Evolutionary conservation across 1,140 invertebrate species (phyloP).

Genomic region (Oscheius sp.): DNA sequence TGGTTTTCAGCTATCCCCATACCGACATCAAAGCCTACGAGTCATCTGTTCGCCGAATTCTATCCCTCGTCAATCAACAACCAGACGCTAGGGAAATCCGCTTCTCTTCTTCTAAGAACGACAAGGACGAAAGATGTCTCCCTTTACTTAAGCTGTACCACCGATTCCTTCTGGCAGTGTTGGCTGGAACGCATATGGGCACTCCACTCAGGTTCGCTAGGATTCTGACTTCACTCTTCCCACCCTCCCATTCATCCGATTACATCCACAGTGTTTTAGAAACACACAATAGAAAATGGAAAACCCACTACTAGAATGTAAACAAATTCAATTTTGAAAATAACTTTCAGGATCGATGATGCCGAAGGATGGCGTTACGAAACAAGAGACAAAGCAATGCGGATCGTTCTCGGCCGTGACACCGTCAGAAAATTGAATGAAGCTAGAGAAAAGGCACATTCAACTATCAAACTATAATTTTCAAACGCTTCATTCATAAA

Average conservation of each 20-base stretch:
- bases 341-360: conserved; percentile 41
- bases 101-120: conserved; percentile 35
- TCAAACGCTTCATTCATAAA: no score
- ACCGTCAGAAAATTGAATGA: conserved; percentile 36
- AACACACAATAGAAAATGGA: background rate
- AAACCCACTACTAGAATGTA: background rate
- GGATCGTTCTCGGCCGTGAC: conserved; percentile 33
- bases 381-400: conserved; percentile 43
- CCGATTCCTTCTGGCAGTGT: conserved; percentile 37
- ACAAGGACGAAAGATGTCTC: conserved; percentile 35
- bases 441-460: conserved; percentile 30
- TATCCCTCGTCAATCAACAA: conserved; percentile 31
- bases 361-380: conserved; percentile 46
- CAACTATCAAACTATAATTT: background rate
- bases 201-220: conserved; percentile 35
- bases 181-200: conserved; percentile 41
- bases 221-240: background rate
- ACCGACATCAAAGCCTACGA: conserved; percentile 38
- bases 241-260: background rate
- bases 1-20: conserved; percentile 37
- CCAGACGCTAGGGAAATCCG: conserved; percentile 17
- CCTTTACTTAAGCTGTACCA: conserved; percentile 42
- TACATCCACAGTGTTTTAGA: background rate
- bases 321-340: background rate
- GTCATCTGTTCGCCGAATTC: conserved; percentile 29